phyloP scores from a whole-genome alignment of 2,113 vertebrate species.

The Callipepla californica region DNA sequence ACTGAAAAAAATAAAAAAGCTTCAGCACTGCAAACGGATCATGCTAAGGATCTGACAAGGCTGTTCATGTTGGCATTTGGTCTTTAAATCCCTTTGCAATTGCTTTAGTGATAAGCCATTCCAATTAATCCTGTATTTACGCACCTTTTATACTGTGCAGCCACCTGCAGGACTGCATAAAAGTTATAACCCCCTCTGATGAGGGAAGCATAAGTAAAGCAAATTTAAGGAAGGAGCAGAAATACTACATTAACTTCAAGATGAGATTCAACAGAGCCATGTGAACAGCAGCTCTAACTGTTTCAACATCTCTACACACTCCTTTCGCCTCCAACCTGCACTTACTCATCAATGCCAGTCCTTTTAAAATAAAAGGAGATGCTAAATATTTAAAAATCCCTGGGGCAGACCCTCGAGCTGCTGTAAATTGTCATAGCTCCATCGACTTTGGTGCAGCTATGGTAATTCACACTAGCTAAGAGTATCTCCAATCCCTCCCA shows the following conservation, averaged over 20 bases:
- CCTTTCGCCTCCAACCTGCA: constrained; percentile 44
- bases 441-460: constrained; percentile 26
- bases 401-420: constrained; percentile 53
- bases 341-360: constrained; percentile 25
- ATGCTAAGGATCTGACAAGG: not conserved
- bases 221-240: not conserved
- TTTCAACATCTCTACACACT: constrained; percentile 6
- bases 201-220: not conserved
- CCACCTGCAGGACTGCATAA: not conserved
- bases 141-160: not conserved
- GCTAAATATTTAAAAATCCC: constrained; percentile 73
- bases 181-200: not conserved
- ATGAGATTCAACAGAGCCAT: not conserved
- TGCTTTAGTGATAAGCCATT: not conserved
- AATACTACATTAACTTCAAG: not conserved
- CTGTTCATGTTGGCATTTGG: not conserved
- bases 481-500: not conserved
- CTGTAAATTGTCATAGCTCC: constrained; percentile 65
- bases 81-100: not conserved
- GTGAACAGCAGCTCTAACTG: not conserved
- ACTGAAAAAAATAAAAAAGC: not conserved
- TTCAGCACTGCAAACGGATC: not conserved
- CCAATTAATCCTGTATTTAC: not conserved
- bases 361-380: constrained; percentile 64
- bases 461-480: constrained; percentile 24